Evolutionary conservation across 2,797 vertebrate genomes (phyloP).

Genomic region (Hippoglossus hippoglossus): DNA sequence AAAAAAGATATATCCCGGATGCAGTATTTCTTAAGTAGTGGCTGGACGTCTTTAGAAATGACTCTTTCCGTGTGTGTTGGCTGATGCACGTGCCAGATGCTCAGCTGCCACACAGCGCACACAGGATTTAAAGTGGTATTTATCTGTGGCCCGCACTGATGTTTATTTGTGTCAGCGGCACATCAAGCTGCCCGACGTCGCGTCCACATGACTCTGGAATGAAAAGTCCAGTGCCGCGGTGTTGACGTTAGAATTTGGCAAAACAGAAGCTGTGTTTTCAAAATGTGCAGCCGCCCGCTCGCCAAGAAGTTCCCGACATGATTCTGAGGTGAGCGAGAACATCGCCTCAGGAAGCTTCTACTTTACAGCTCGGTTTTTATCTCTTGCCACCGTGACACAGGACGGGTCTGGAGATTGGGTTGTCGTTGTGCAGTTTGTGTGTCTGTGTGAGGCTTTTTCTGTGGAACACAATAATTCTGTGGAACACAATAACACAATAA

Average conservation of each 20-base stretch:
- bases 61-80: conserved; percentile 33
- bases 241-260: conserved; percentile 53
- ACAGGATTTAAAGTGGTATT: conserved; percentile 37
- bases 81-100: conserved; percentile 64
- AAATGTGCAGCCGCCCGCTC: conserved; percentile 18
- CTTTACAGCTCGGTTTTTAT: background rate
- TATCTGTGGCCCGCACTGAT: conserved; percentile 59
- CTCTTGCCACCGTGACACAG: no score
- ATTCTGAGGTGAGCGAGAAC: conserved; percentile 31
- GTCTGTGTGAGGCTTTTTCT: no score
- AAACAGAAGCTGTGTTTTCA: conserved; percentile 55
- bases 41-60: conserved; percentile 18
- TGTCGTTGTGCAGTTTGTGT: no score
- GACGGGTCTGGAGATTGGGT: no score
- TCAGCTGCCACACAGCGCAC: conserved; percentile 44
- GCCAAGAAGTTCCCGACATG: conserved; percentile 14
- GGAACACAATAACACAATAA: no score
- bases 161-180: conserved; percentile 69
- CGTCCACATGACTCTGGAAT: conserved; percentile 51
- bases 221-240: conserved; percentile 30
- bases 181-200: conserved; percentile 50
- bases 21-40: conserved; percentile 25
- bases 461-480: no score
- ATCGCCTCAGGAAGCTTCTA: conserved; percentile 3
- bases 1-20: conserved; percentile 8